phyloP scores from a whole-genome alignment of 2,888 invertebrate genomes.

The Rhingia rostrata region DNA sequence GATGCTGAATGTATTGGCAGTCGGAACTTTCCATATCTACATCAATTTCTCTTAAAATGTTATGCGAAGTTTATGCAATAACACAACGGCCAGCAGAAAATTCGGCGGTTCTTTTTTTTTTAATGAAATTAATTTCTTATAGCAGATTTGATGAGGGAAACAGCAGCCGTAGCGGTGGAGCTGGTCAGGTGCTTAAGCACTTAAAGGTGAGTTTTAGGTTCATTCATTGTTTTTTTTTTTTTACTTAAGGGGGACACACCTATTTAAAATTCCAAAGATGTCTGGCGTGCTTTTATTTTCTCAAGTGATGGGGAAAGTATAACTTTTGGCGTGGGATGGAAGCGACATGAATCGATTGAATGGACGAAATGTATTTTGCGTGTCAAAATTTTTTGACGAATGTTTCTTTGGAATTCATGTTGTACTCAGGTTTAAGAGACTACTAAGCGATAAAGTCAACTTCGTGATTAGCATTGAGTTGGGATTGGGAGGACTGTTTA shows the following conservation, averaged over 20 bases:
- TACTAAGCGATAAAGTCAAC: neutral
- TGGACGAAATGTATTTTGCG: slow-evolving; percentile 22
- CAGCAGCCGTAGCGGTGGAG: neutral
- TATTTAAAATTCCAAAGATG: slow-evolving; percentile 57
- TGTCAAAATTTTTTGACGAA: slow-evolving; percentile 39
- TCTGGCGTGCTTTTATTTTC: neutral
- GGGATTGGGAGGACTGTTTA: neutral
- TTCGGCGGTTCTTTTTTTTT: slow-evolving; percentile 23
- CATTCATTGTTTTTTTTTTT: slow-evolving; percentile 11
- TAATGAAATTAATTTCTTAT: slow-evolving; percentile 38
- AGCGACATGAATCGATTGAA: slow-evolving; percentile 28
- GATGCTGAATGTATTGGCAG: slow-evolving; percentile 8
- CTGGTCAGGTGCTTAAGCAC: slow-evolving; percentile 29
- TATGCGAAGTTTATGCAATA: slow-evolving; percentile 60
- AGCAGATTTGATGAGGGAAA: neutral
- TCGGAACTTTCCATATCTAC: slow-evolving; percentile 65
- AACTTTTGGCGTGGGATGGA: slow-evolving; percentile 28
- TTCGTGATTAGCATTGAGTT: slow-evolving; percentile 9
- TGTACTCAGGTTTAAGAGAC: slow-evolving; percentile 16
- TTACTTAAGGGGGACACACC: slow-evolving; percentile 43
- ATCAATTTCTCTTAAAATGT: slow-evolving; percentile 60
- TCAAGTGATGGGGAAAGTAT: slow-evolving; percentile 52
- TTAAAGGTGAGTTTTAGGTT: slow-evolving; percentile 35
- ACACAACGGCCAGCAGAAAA: slow-evolving; percentile 29
- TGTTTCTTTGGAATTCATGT: slow-evolving; percentile 24